Conservation (phyloP, 2,888 invertebrate genomes). For the Bombylius discolor region DNA sequence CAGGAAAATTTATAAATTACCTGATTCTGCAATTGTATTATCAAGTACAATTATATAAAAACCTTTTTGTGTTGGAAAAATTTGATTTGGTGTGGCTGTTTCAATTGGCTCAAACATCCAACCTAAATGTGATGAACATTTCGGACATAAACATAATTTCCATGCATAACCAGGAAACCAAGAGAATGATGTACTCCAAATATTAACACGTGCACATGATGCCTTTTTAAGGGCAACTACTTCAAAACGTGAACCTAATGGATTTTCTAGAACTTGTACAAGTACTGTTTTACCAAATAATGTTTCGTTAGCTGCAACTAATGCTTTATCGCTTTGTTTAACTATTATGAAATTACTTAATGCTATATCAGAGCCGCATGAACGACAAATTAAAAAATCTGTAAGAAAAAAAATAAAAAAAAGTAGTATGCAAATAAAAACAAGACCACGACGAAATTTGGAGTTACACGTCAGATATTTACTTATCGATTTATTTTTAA, state of each 20-base stretch:
- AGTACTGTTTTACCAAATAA: constrained; percentile 42
- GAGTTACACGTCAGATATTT: constrained; percentile 2
- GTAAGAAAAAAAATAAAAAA: constrained; percentile 15
- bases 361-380: constrained; percentile 46
- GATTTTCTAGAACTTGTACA: constrained; percentile 44
- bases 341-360: constrained; percentile 42
- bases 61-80: constrained; percentile 25
- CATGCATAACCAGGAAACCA: constrained; percentile 56
- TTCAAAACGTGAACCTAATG: constrained; percentile 42
- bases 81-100: constrained; percentile 21
- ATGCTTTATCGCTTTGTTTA: constrained; percentile 40
- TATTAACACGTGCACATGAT: constrained; percentile 41
- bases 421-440: background rate
- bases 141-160: constrained; percentile 48
- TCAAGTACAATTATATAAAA: constrained; percentile 30
- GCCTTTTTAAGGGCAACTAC: constrained; percentile 42
- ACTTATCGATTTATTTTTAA: background rate
- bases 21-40: constrained; percentile 27
- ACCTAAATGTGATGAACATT: constrained; percentile 44
- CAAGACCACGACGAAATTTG: too few relatives aligned
- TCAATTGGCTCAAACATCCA: constrained; percentile 44
- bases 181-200: constrained; percentile 42
- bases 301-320: constrained; percentile 38
- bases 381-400: constrained; percentile 45
- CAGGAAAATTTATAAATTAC: constrained; percentile 17